Base-by-base conservation (phyloP, 2,888 invertebrate genomes). In the Bimastos eiseni region DNA sequence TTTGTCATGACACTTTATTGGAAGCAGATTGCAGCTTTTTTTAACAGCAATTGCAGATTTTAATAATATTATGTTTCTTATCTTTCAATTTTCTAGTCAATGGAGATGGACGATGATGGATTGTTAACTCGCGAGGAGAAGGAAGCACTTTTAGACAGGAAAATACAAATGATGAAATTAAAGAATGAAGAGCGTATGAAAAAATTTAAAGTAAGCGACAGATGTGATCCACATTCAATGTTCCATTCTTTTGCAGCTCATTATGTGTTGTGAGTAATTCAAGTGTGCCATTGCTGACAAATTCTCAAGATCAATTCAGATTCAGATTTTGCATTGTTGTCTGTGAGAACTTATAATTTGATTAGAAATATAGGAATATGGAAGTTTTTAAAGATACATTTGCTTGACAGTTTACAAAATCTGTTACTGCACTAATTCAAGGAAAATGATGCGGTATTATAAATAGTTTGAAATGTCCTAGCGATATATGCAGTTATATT, bases 81-180 rank as follows among this genome's bases (percentile, higher is more conserved):
- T 70, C 8, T 70, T 70, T 70, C 30, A 70, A 70, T 86, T 37
- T n/a, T 86, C 37, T 86, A 86, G 86, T 86, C 86, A 36, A 34
- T 24, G 86, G 86, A 86, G 37, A 86, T 36, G 86, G 86, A 86
- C 6, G 37, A 34, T 36, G 86, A 36, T 34, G 86, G 37, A 5
- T 36, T 86, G 86, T 36, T 86, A 24, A 86, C 86, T 36, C 34
- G 86, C 0, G 86, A 86, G 37, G 86, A 86, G 37, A 86, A 15
- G 17, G 86, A 86, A 37, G 86, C 86, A 17, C 86, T 86, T 86
- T 24, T 86, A 36, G 86, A 86, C 37, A 34, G 37, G 17, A 86
- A 86, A 86, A 86, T 86, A 36, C 86, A 86, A 24, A 86, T 34
- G 37, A 86, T 86, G 86, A 86, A 86, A 36, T 36, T 86, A 86